Base-by-base conservation (phyloP, 2,888 invertebrate species). In the Leucoptera coffeella region DNA sequence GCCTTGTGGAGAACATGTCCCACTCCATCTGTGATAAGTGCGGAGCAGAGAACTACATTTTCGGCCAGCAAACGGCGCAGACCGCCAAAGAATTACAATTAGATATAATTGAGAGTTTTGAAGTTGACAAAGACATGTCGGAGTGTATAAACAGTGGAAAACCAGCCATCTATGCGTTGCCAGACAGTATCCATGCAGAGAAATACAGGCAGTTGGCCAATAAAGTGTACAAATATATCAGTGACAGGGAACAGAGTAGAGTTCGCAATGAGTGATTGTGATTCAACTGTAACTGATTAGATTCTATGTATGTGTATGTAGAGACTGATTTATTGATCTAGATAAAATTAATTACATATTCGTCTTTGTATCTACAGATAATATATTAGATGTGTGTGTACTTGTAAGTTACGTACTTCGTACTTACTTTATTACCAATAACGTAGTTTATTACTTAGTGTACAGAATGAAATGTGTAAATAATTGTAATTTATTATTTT, bases 1-100 rank as follows among this genome's bases (percentile, higher is more conserved):
- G 95, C n/a, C 50, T 94, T 31, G 81, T 92, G 0, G 87, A 92
- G 48, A 95, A 95, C 54, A 95, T 95, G 94, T 82, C 84, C 3
- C 75, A 78, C 29, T 78, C 84, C 1, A 64, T 76, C 23, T 95
- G 94, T 49, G 74, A 80, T 0, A 78, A 83, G 14, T 95, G 93
- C 50, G 76, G 79, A 12, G 69, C 76, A n/a, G 67, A 75, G 30
- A 77, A 88, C 32, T 73, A 75, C 34, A 62, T 93, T 15, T 92
- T 89, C 50, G 86, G 85, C 2, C 65, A 76, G 31, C 77, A 77
- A 15, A 83, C 80, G 0, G 51, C 71, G 23, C 47, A 60, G 17
- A 60, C 84, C 14, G 80, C 84, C 0, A 43, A 64, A 15, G 74
- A 85, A 40, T 73, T 91, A 42, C 75, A 80, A 39, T 62, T 80